Evolutionary conservation across 2,113 vertebrate genomes (phyloP), one percentile per base, ranked within the genome.

Genomic region (Bubo blakistoni): DNA sequence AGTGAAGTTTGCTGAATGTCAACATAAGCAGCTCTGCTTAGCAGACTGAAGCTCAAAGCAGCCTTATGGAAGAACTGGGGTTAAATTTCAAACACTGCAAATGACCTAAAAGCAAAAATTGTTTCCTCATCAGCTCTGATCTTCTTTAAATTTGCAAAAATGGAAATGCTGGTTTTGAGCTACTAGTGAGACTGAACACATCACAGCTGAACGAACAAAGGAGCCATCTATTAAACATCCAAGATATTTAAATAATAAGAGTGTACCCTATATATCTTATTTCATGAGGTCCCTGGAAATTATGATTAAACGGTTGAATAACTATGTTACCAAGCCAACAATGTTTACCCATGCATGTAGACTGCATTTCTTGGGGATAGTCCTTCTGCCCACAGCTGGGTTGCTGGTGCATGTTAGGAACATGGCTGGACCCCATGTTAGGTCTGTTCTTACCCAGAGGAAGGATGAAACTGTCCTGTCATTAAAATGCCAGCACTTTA

Each of bases 241-340:
- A 94, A 95, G 93, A 84, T 81, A 61, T 91, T 96, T 81, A 74
- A 86, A 95, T 97, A 98, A 69, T 81, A 94, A 94, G 54, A 81
- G 51, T 63, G 32, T 34, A 92, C 40, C 46, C 57, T 74, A 38
- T 70, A 78, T 36, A 87, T 38, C 63, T 59, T 55, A 24, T 57
- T 74, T 59, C 73, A 62, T 5, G 6, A 86, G 69, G 81, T 77
- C 71, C 66, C 65, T 94, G 83, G 65, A 95, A 96, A 93, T 88
- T 7, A 55, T 27, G 92, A 78, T 92, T 91, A 96, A 96, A 90
- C 86, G 94, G 73, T 79, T 92, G 94, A 96, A 86, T 71, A 97
- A 52, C 84, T 92, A 67, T 29, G 38, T 27, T 36, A 46, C 36
- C 21, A 88, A 88, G 40, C 29, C 70, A 92, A 38, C 10, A 58